Evolutionary conservation across 2,888 invertebrate genomes (phyloP).

Genomic region (Teleogryllus oceanicus): DNA sequence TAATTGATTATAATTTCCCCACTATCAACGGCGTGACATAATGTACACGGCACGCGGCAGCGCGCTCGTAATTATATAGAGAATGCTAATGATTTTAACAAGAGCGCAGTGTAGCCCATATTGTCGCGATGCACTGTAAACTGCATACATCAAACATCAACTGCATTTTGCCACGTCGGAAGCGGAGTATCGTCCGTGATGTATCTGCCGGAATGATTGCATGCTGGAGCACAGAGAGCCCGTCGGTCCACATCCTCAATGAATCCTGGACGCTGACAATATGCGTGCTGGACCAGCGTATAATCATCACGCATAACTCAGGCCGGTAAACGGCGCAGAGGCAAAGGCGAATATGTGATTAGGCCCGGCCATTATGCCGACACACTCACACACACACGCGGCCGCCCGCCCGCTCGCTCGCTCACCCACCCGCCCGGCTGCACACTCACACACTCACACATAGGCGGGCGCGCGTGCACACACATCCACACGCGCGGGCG

Average conservation of each 20-base stretch:
- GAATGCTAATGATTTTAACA: slow-evolving; percentile 18
- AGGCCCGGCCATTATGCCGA: slow-evolving; percentile 18
- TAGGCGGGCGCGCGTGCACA: background rate
- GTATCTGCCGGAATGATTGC: slow-evolving; percentile 33
- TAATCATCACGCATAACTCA: slow-evolving; percentile 32
- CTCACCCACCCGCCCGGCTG: background rate
- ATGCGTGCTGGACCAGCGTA: slow-evolving; percentile 30
- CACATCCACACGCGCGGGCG: background rate
- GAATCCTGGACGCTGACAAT: slow-evolving; percentile 31
- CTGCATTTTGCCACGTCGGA: slow-evolving; percentile 29
- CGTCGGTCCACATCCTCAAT: slow-evolving; percentile 28
- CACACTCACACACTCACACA: background rate
- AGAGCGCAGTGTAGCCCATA: slow-evolving; percentile 22
- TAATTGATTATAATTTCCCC: slow-evolving; percentile 18
- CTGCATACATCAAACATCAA: slow-evolving; percentile 32
- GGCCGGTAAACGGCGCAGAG: slow-evolving; percentile 11
- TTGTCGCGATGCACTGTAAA: slow-evolving; percentile 25
- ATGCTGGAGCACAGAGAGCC: slow-evolving; percentile 26
- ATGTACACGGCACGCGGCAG: slow-evolving; percentile 18
- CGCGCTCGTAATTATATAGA: background rate
- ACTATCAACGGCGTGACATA: slow-evolving; percentile 18
- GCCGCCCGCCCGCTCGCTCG: background rate
- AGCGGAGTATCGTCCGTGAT: slow-evolving; percentile 29
- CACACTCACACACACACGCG: background rate
- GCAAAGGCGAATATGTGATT: slow-evolving; percentile 18